Base-by-base conservation (phyloP, 2,888 invertebrate genomes). In the Hololepta plana region DNA sequence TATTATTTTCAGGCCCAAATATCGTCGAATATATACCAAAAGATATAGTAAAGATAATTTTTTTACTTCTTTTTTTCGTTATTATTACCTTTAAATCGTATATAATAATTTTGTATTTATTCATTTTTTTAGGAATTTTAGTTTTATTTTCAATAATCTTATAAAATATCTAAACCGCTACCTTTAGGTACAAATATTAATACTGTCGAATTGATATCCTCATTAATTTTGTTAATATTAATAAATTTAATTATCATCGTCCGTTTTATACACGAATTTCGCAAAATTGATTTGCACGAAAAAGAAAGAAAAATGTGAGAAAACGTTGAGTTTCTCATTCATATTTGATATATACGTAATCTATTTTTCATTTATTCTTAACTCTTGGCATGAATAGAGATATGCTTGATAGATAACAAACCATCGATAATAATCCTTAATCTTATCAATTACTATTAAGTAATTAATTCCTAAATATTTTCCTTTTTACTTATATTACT, bases 111-210 rank as follows among this genome's bases (percentile, higher is more conserved):
- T 5, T 8, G 24, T 10, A 15, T 4, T 10, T 10, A 6, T 24
- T 12, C 7, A 7, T 24, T 24, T 15, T 7, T 11, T 15, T 15
- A 10, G n/a, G n/a, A n/a, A 7, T 24, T 11, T 11, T 12, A 22
- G 7, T 24, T 24, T 5, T 21, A 21, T 31, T 32, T 28, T 33
- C 32, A 34, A 35, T 38, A 39, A 37, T 40, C 39, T 51, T 51
- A 53, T 48, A 53, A 53, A 52, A 53, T 51, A 48, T 52, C 53
- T 51, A 52, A 49, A 50, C 39, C 46, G 45, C 53, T 51, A 53
- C 51, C 49, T 48, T 52, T 51, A 53, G 53, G 52, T 53, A 53
- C 53, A 50, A 53, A 51, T 54, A 47, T 51, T 53, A 53, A 54
- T 53, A 54, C 54, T 54, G 54, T 44, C 48, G n/a, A n/a, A n/a